Conservation (phyloP, 2,113 vertebrate species). For the Oryctolagus cuniculus region DNA sequence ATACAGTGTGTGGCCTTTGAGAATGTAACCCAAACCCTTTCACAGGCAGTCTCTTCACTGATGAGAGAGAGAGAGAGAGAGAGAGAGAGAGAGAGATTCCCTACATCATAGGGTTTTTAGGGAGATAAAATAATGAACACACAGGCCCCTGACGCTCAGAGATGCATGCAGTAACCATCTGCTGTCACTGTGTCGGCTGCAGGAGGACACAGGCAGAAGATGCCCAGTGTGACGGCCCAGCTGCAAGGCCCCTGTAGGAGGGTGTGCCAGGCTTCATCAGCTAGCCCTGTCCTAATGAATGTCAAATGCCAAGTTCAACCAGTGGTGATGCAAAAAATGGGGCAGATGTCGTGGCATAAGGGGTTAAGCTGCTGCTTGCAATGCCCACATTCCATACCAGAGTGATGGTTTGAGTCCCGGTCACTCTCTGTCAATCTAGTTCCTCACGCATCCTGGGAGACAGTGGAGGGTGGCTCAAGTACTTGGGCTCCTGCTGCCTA, state of each 20-base stretch:
- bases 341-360: not conserved
- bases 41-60: not conserved
- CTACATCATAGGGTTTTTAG: not conserved
- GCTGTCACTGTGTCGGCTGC: not conserved
- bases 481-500: too few relatives aligned
- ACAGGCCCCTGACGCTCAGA: not conserved
- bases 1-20: fast-evolving
- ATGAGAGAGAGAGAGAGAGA: not conserved
- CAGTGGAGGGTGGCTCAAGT: too few relatives aligned
- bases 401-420: too few relatives aligned
- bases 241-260: not conserved
- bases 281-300: not conserved
- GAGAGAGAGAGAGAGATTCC: not conserved
- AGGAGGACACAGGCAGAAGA: not conserved
- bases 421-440: too few relatives aligned
- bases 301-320: not conserved
- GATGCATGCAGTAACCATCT: not conserved
- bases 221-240: not conserved
- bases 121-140: not conserved
- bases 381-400: too few relatives aligned
- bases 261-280: not conserved
- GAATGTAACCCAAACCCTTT: too few relatives aligned
- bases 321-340: not conserved
- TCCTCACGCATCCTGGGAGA: too few relatives aligned
- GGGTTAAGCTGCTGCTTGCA: too few relatives aligned